Percentiles rank a stretch among this genome's conserved stretches.
Conservation (phyloP, 1,140 invertebrate genomes). For the Bacillus rossius region DNA sequence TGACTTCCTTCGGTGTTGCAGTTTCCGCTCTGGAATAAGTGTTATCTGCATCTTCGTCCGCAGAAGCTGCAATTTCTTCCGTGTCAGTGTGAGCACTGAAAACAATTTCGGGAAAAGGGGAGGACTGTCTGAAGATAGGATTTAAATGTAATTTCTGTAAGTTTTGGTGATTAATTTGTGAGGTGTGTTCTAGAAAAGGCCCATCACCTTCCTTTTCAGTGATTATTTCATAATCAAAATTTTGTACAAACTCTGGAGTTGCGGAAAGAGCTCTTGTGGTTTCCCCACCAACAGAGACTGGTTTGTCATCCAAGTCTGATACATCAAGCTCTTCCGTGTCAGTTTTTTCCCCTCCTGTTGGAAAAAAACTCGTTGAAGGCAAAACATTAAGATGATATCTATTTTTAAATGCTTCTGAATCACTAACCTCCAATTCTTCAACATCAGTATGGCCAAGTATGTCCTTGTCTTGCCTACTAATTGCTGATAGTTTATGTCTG, state of each 20-base stretch:
- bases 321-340: constrained; percentile 30
- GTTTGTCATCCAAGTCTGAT: constrained; percentile 32
- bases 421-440: constrained; percentile 48
- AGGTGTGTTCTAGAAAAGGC: constrained; percentile 23
- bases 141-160: no score
- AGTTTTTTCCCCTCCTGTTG: constrained; percentile 7
- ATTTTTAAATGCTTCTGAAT: constrained; percentile 28
- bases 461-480: no score
- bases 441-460: constrained; percentile 40
- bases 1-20: constrained; percentile 31
- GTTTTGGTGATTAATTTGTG: no score
- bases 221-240: constrained; percentile 26
- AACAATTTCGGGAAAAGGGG: constrained; percentile 20
- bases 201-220: constrained; percentile 29
- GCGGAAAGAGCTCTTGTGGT: constrained; percentile 18
- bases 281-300: constrained; percentile 17
- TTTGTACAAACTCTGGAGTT: constrained; percentile 29
- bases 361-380: background rate
- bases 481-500: background rate
- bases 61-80: constrained; percentile 48
- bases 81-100: constrained; percentile 40
- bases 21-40: constrained; percentile 25
- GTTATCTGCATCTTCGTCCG: constrained; percentile 39
- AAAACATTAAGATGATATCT: constrained; percentile 1
- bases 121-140: background rate